These are phyloP conservation scores for Aphaenogaster ashmeadi DNA, from an alignment of 1,140 invertebrate genomes.

Conservation along the genomic window DNA sequence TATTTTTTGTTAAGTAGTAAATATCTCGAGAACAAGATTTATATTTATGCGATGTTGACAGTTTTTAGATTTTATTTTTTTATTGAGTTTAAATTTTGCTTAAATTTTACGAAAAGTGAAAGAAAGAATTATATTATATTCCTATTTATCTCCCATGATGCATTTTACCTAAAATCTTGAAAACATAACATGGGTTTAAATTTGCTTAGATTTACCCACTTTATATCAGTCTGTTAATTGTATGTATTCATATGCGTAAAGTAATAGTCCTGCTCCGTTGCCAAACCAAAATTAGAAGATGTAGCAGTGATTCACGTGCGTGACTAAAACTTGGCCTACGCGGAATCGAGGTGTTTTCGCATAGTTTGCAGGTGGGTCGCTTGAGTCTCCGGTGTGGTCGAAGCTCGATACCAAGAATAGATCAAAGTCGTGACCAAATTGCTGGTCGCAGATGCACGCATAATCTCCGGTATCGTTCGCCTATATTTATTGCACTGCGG, in stretches of 20 bases:
- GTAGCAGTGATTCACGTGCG: conserved; percentile 56
- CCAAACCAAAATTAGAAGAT: conserved; percentile 34
- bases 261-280: not conserved
- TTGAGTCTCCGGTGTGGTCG: conserved; percentile 31
- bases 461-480: conserved; percentile 68
- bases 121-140: not conserved
- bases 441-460: conserved; percentile 66
- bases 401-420: conserved; percentile 70
- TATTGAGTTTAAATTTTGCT: not conserved
- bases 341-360: conserved; percentile 70
- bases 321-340: conserved; percentile 42
- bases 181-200: not conserved
- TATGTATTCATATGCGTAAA: not conserved
- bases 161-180: not conserved
- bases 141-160: not conserved
- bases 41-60: not conserved
- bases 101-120: not conserved
- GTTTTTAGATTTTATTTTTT: not conserved
- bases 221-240: not conserved
- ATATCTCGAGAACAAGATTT: not conserved
- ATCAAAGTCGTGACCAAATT: conserved; percentile 71
- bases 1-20: not conserved
- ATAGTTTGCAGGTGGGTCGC: conserved; percentile 74
- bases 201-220: not conserved
- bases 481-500: conserved; percentile 71